phyloP scores from a whole-genome alignment of 1,140 invertebrate genomes.

The Holotrichia oblita region DNA sequence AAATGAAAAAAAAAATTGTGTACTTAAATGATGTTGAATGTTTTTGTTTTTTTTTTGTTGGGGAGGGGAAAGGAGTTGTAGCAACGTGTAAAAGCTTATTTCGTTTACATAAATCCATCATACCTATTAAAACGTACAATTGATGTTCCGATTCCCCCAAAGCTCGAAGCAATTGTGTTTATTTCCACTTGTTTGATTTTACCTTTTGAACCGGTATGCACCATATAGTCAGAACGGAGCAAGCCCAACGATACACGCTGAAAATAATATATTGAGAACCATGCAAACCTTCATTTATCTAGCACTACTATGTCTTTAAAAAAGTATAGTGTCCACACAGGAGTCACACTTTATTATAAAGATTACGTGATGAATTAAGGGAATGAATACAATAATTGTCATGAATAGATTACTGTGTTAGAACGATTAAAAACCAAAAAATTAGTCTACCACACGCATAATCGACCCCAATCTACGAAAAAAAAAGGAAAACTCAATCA shows the following conservation, averaged over 20 bases:
- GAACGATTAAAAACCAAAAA: too few species aligned
- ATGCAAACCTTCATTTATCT: conserved; percentile 32
- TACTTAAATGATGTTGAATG: too few species aligned
- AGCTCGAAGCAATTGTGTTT: conserved; percentile 79
- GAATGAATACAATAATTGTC: not conserved
- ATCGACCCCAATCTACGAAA: not conserved
- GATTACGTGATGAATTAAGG: not conserved
- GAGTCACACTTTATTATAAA: conserved; percentile 3
- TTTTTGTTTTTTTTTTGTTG: too few species aligned
- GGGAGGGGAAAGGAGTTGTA: too few species aligned
- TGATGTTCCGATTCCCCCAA: conserved; percentile 71
- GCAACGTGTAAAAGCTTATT: too few species aligned
- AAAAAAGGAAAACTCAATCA: not conserved
- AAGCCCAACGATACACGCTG: conserved; percentile 68
- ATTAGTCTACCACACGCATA: not conserved
- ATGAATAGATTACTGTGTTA: not conserved
- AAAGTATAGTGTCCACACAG: not conserved
- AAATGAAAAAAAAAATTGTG: not conserved
- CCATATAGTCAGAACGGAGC: conserved; percentile 80
- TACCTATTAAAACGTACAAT: conserved; percentile 75
- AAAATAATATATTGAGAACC: conserved; percentile 50
- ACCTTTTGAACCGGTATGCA: conserved; percentile 67
- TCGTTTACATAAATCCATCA: conserved; percentile 39
- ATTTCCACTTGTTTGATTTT: conserved; percentile 80
- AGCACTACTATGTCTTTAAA: not conserved